These are phyloP conservation scores for Cercopithecus petaurista DNA, from an alignment of 2,797 vertebrate species.

Conservation along the genomic window DNA sequence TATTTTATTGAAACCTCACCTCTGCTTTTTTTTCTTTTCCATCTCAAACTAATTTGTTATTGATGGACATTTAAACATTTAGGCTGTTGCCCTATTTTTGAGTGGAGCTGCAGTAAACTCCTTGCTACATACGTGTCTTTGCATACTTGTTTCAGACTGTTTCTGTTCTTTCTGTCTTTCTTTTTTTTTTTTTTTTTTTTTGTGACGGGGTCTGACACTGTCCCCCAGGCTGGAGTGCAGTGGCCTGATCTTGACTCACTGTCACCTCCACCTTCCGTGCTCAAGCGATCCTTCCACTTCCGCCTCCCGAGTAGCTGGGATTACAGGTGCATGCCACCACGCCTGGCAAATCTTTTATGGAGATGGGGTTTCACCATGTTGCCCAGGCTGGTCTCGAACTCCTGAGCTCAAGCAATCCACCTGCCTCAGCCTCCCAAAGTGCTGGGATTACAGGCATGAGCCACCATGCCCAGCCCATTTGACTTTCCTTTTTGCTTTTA, in stretches of 20 bases:
- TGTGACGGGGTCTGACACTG: too few species aligned
- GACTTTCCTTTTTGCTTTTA: neutral
- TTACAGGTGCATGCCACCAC: neutral
- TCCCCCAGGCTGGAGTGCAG: neutral
- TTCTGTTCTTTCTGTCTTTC: neutral
- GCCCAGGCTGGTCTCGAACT: neutral
- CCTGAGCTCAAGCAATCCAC: neutral
- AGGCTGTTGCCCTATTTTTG: neutral
- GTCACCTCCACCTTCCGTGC: neutral
- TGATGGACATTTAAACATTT: neutral
- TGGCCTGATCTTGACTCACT: neutral
- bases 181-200: too few species aligned
- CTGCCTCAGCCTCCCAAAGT: neutral
- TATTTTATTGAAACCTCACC: neutral
- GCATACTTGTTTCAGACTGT: conserved; percentile 22
- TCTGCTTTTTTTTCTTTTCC: neutral
- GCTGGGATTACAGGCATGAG: too few species aligned
- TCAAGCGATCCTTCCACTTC: neutral
- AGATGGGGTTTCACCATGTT: neutral
- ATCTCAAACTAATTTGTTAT: neutral
- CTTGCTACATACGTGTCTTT: neutral
- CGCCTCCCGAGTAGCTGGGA: neutral
- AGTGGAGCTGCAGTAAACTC: neutral
- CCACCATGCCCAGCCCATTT: neutral
- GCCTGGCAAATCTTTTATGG: neutral